Evolutionary conservation across 2,888 invertebrate species (phyloP).

Genomic region (Neoascia interrupta): DNA sequence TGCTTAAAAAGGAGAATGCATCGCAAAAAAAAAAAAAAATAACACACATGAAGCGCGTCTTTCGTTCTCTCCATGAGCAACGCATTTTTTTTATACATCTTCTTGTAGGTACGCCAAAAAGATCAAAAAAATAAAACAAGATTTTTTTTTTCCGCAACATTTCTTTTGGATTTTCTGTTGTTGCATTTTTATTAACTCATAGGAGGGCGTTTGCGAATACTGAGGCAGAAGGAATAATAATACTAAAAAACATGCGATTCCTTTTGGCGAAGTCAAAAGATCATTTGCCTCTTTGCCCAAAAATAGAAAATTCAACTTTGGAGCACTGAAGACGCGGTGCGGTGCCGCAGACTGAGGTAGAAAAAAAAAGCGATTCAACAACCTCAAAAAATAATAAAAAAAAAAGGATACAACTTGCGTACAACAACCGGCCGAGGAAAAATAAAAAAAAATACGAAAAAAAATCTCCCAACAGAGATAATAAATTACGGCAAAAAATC

Average conservation of each 20-base stretch:
- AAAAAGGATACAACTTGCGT: slow-evolving; percentile 15
- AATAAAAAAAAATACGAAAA: slow-evolving; percentile 17
- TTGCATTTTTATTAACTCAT: background rate
- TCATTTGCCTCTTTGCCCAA: slow-evolving; percentile 68
- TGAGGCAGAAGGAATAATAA: background rate
- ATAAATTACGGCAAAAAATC: slow-evolving; percentile 65
- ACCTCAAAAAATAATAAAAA: slow-evolving; percentile 25
- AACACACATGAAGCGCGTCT: slow-evolving; percentile 24
- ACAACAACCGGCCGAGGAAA: slow-evolving; percentile 18
- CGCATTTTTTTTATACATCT: no score
- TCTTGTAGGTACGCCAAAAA: no score
- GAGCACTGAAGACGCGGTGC: slow-evolving; percentile 33
- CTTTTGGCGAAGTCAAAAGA: slow-evolving; percentile 59
- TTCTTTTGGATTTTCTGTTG: background rate
- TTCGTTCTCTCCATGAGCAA: slow-evolving; percentile 7
- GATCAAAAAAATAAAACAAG: no score
- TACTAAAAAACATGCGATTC: slow-evolving; percentile 26
- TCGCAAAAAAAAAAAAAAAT: no score
- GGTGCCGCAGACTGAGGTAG: slow-evolving; percentile 30
- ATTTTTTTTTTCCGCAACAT: background rate
- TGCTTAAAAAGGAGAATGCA: no score
- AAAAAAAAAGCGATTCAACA: slow-evolving; percentile 19
- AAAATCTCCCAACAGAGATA: slow-evolving; percentile 45
- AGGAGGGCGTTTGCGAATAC: slow-evolving; percentile 21
- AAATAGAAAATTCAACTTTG: slow-evolving; percentile 67